Evolutionary conservation across 2,113 vertebrate species (phyloP).

Genomic region (Amblyopsis rosae): DNA sequence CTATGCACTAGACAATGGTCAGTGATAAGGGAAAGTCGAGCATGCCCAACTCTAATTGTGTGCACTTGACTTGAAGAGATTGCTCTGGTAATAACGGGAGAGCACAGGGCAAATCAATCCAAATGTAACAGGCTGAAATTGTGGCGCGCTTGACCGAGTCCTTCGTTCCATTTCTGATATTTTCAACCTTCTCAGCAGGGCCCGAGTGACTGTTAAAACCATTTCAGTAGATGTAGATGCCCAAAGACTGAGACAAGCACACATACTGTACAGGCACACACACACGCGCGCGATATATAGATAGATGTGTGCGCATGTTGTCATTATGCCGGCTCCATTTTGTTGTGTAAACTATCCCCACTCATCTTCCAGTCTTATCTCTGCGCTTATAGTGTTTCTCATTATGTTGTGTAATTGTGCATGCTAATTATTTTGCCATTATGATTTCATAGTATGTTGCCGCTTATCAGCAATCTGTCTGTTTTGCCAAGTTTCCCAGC

Average conservation of each 20-base stretch:
- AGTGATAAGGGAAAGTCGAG: too few relatives aligned
- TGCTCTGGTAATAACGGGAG: too few relatives aligned
- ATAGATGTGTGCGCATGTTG: neutral
- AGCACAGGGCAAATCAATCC: too few relatives aligned
- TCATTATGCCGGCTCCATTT: too few relatives aligned
- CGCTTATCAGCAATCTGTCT: conserved; percentile 51
- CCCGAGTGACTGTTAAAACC: neutral
- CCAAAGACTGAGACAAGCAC: neutral
- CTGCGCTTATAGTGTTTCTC: conserved; percentile 31
- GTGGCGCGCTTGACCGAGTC: too few relatives aligned
- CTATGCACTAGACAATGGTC: too few relatives aligned
- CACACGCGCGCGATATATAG: neutral
- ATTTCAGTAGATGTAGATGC: neutral
- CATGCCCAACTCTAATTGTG: too few relatives aligned
- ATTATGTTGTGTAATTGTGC: conserved; percentile 58
- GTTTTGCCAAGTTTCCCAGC: conserved; percentile 23
- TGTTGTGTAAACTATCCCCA: neutral
- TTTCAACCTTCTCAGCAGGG: too few relatives aligned
- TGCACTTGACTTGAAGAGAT: too few relatives aligned
- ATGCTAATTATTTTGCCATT: conserved; percentile 62
- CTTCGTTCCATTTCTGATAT: too few relatives aligned
- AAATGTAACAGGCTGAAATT: too few relatives aligned
- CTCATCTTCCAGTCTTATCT: conserved; percentile 27
- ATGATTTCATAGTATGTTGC: conserved; percentile 58
- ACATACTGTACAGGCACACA: neutral